Conservation (phyloP, 2,888 invertebrate species). For the Cantharis nigra region DNA sequence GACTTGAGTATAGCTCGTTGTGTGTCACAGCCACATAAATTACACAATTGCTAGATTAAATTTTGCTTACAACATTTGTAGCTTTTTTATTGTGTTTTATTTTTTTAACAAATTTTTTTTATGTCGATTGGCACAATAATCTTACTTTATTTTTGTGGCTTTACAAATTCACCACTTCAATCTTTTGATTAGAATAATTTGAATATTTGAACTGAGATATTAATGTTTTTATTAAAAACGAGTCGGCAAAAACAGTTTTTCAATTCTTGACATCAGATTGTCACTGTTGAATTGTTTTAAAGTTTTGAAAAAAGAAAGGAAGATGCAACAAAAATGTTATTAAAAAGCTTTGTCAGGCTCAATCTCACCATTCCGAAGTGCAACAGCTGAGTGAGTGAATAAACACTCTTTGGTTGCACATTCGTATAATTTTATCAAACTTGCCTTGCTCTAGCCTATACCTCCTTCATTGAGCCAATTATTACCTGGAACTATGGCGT, state of each 20-base stretch:
- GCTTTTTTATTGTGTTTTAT: slow-evolving; percentile 4
- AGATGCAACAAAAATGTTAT: no score
- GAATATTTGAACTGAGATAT: background rate
- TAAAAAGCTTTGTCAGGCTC: no score
- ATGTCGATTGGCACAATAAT: background rate
- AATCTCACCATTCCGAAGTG: no score
- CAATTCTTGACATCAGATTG: no score
- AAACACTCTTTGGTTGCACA: no score
- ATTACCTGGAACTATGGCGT: no score
- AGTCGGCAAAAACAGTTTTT: background rate
- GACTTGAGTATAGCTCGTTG: slow-evolving; percentile 82
- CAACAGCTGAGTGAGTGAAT: no score
- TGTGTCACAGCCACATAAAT: slow-evolving; percentile 52
- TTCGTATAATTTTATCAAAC: no score
- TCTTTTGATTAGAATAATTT: background rate
- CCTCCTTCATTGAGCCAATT: no score
- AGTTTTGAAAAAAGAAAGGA: no score
- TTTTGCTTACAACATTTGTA: slow-evolving; percentile 4
- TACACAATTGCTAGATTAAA: slow-evolving; percentile 46
- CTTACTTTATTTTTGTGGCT: background rate
- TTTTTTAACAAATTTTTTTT: background rate
- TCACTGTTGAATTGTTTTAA: no score
- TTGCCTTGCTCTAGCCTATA: no score
- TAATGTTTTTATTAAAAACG: background rate
- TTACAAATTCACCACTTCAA: background rate